Base-by-base conservation (phyloP, 2,888 invertebrate genomes). In the Tubulanus polymorphus region DNA sequence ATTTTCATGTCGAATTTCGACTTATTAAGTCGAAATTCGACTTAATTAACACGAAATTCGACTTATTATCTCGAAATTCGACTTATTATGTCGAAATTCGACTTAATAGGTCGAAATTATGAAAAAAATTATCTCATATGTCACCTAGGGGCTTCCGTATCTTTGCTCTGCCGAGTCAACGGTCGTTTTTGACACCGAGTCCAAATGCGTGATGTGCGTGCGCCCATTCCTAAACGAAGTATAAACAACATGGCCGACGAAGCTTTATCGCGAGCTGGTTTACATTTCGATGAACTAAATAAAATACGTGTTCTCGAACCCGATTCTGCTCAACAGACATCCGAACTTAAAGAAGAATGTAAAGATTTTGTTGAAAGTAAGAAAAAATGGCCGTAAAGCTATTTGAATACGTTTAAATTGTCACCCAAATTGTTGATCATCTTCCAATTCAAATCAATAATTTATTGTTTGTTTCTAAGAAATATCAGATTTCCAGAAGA, bases 221-320 rank as follows among this genome's bases (percentile, higher is more conserved):
- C n/a, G n/a, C n/a, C n/a, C n/a, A n/a, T n/a, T n/a, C n/a, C n/a
- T n/a, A n/a, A n/a, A n/a, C n/a, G n/a, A n/a, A n/a, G n/a, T n/a
- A n/a, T n/a, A n/a, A n/a, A n/a, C 41, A 60, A 68, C 54, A 77
- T 76, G 76, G 76, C 76, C 18, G 78, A 80, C 67, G 80, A 79
- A 67, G 74, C 77, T 20, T 64, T 80, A 8, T 70, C 75, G 1
- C 69, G 69, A 65, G 76, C 78, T 54, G 91, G 93, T 49, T 84
- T 95, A 54, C 91, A 87, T 79, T 89, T 94, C 63, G 93, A 95
- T 76, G 93, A 95, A 78, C 85, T 91, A 48, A 88, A 87, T 73
- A 90, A 90, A 80, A 83, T 91, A 56, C 82, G 89, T 48, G 86
- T 90, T 55, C 81, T 91, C 56, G 88, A 91, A 75, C 90, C 90